Conservation (phyloP, 2,797 vertebrate genomes). For the Takifugu rubripes region DNA sequence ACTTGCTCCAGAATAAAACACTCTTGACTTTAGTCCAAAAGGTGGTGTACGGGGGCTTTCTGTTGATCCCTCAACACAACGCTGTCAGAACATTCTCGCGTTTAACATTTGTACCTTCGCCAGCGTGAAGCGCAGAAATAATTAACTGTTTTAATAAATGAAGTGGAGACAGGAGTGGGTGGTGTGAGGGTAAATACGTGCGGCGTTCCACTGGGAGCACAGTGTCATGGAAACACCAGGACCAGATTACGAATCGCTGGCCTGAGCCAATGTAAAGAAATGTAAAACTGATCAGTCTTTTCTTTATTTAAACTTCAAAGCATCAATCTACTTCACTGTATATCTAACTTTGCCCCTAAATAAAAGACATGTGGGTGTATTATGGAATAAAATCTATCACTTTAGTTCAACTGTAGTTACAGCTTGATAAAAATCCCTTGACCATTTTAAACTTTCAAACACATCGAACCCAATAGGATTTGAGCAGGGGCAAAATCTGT, state of each 20-base stretch:
- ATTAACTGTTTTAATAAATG: slow-evolving; percentile 40
- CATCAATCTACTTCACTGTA: background rate
- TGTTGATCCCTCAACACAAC: slow-evolving; percentile 29
- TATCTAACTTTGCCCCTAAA: background rate
- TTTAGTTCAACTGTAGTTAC: too few relatives aligned
- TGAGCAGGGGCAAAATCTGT: too few relatives aligned
- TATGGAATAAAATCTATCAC: background rate
- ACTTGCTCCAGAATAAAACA: slow-evolving; percentile 58
- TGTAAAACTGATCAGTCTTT: slow-evolving; percentile 1
- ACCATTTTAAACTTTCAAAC: too few relatives aligned
- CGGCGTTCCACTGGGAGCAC: slow-evolving; percentile 18
- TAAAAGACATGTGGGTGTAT: background rate
- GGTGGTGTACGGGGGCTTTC: slow-evolving; percentile 14
- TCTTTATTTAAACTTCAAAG: slow-evolving; percentile 1
- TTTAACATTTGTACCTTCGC: slow-evolving; percentile 42
- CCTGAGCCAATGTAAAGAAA: slow-evolving; percentile 19
- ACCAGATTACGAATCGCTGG: slow-evolving; percentile 32
- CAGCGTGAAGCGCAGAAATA: slow-evolving; percentile 29
- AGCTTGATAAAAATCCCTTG: too few relatives aligned
- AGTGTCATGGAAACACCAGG: slow-evolving; percentile 13
- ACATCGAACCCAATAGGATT: too few relatives aligned
- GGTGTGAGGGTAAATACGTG: slow-evolving; percentile 34
- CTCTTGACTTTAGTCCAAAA: slow-evolving; percentile 52
- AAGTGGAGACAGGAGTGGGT: slow-evolving; percentile 39
- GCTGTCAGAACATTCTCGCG: slow-evolving; percentile 40